Evolutionary conservation across 1,140 invertebrate species (phyloP), one percentile per base, ranked within the genome.

Genomic region (Hesperophylax magnus): DNA sequence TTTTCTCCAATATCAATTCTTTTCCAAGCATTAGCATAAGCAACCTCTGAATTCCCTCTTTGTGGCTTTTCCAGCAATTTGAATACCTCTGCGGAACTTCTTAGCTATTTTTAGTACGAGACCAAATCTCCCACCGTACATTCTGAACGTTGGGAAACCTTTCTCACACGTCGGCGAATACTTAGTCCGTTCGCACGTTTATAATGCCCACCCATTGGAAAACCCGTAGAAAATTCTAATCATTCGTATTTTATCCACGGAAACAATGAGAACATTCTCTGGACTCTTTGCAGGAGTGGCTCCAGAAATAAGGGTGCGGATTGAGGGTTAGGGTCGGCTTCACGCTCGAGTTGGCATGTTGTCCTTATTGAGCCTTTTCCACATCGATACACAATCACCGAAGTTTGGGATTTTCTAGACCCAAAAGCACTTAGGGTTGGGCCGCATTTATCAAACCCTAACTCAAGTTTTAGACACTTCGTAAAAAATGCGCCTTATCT

Each of bases 291-390:
- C 24, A n/a, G 63, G 27, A n/a, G 63, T 67, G 63, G 24, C 17
- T 5, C 7, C 63, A n/a, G 31, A 27, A 27, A n/a, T 27, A 67
- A 67, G 31, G 63, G 63, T 67, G 24, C 63, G 17, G 63, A 20
- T 56, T 47, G 56, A 22, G 56, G 24, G 11, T 72, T 22, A 58
- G 72, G 54, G 52, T 75, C 34, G 76, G 53, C 60, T 78, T 78
- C 77, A 71, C 58, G 77, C 77, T 47, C 65, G 61, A 69, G 17
- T 69, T 69, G 58, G 24, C 78, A 75, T 78, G 80, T 81, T 81
- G 80, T 81, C 80, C 80, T 81, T 81, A 81, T 82, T 82, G 81
- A 79, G 77, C 77, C 77, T 77, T 78, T 81, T 78, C 80, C 63
- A 63, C 60, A 60, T 74, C 77, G 81, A 65, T 74, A 78, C 81